Evolutionary conservation across 2,888 invertebrate genomes (phyloP).

Genomic region (Coenonympha glycerion): DNA sequence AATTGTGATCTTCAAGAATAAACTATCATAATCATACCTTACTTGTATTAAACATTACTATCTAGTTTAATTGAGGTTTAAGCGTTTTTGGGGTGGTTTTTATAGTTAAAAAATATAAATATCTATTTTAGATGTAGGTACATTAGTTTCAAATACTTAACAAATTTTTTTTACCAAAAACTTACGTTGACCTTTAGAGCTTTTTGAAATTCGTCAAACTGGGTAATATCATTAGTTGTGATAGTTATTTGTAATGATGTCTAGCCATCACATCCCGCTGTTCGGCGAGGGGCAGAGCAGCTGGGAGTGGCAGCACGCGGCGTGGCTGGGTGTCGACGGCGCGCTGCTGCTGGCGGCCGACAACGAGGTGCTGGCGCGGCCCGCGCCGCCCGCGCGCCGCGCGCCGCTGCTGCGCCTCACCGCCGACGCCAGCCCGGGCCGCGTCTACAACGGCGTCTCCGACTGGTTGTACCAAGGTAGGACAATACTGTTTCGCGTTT

Average conservation of each 20-base stretch:
- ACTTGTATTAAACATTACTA: too few relatives aligned
- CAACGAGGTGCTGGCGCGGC: slow-evolving; percentile 91
- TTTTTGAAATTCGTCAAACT: too few relatives aligned
- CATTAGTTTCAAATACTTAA: too few relatives aligned
- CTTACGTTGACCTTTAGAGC: too few relatives aligned
- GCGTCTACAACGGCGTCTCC: slow-evolving; percentile 93
- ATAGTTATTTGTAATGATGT: too few relatives aligned
- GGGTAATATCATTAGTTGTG: too few relatives aligned
- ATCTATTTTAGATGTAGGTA: too few relatives aligned
- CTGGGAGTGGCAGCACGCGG: slow-evolving; percentile 86
- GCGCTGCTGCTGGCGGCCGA: slow-evolving; percentile 86
- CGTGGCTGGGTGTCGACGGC: slow-evolving; percentile 87
- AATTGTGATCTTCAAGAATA: slow-evolving; percentile 22
- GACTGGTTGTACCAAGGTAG: slow-evolving; percentile 98
- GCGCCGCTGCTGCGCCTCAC: slow-evolving; percentile 81
- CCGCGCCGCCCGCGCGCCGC: slow-evolving; percentile 81
- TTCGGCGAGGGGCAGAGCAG: slow-evolving; percentile 83
- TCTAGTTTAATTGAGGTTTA: too few relatives aligned
- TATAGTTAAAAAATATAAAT: too few relatives aligned
- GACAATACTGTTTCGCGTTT: too few relatives aligned
- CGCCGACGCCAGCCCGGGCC: slow-evolving; percentile 83
- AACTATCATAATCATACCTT: slow-evolving; percentile 10
- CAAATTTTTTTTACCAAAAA: too few relatives aligned
- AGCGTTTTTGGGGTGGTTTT: too few relatives aligned
- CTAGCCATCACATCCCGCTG: slow-evolving; percentile 89